Evolutionary conservation across 30 jellyfish, hydroid and myxozoan species (phyloP), one percentile per base, ranked within the genome.

Genomic region (Pseudorhiza aurosa): DNA sequence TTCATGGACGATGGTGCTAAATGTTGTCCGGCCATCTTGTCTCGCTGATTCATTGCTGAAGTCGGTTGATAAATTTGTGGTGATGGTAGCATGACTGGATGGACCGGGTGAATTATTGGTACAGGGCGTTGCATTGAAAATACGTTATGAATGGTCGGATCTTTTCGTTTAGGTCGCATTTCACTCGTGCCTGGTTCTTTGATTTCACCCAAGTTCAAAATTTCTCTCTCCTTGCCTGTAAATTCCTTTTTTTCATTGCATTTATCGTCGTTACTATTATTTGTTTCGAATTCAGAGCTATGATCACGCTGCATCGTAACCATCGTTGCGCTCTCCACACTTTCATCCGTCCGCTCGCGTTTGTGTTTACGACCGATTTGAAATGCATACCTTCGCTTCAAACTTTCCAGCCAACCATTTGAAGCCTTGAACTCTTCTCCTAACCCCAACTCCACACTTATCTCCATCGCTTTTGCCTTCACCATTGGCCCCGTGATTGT

Each of bases 401-500:
- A 83, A 21, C 82, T 25, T 10, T 83, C 95, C 76, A 83, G 58
- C 95, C 95, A 83, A 1, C 95, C 87, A 45, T 83, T 83, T 31
- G 95, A 83, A 5, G 95, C 95, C 36, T 83, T 83, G 68, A 83
- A 83, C 21, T 68, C 95, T 27, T 72, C 76, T 17, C 62, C 76
- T 11, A 80, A 39, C 36, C 91, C 91, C 29, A 80, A 33, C 58
- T 67, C 83, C 17, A 31, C 56, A 49, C 83, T 65, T 24, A 80
- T 29, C 21, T 31, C 68, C 37, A 67, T 65, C n/a, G 91, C 91
- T 40, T 80, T 80, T 30, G 82, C 64, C 32, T 80, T 70, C 9
- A 80, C n/a, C 70, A 65, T 65, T 18, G 91, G 77, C 65, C 91
- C 91, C 35, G 91, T 80, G 7, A 80, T 80, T 21, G 42, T 6